Base-by-base conservation (phyloP, 2,888 invertebrate genomes). In the Thecophora atra region DNA sequence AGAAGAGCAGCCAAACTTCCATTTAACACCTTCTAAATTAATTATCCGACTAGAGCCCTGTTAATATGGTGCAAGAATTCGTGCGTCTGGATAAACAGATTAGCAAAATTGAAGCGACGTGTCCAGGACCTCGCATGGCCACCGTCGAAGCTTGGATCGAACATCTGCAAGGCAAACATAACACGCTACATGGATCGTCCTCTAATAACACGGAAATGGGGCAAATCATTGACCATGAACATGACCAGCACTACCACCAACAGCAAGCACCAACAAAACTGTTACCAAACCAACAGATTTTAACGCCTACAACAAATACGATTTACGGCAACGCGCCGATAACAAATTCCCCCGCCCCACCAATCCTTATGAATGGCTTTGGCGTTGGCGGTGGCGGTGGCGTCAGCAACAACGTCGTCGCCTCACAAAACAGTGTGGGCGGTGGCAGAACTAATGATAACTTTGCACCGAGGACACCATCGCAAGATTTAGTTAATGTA, bases 101-200 rank as follows among this genome's bases (percentile, higher is more conserved):
- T 26, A 80, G 81, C 72, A 81, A 82, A 69, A 26, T 85, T 72
- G 87, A 87, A 75, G 81, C 79, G 60, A 78, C 75, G 3, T 84
- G 86, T 74, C 85, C 87, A 0, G 86, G 86, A 11, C 85, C 87
- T 8, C 80, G 86, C 6, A 74, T 86, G 79, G 84, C 84, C 56
- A 86, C 86, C 3, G 81, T 80, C 44, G 85, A 86, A 56, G 85
- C 86, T 4, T 87, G 86, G 86, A 78, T 87, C 19, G 85, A 85
- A 37, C 84, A 85, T 76, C 75, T 87, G 24, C 81, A 84, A 73
- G 72, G 76, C 17, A 83, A 84, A 70, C 80, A 82, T 17, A 81
- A 80, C 37, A 79, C 77, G 17, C 73, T 84, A 70, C 72, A 82
- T n/a, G 80, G 79, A 21, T 13, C 56, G 56, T 56, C 21, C 76